These are phyloP conservation scores for Cheilosia vernalis DNA, from an alignment of 2,888 invertebrate genomes.

Conservation along the genomic window DNA sequence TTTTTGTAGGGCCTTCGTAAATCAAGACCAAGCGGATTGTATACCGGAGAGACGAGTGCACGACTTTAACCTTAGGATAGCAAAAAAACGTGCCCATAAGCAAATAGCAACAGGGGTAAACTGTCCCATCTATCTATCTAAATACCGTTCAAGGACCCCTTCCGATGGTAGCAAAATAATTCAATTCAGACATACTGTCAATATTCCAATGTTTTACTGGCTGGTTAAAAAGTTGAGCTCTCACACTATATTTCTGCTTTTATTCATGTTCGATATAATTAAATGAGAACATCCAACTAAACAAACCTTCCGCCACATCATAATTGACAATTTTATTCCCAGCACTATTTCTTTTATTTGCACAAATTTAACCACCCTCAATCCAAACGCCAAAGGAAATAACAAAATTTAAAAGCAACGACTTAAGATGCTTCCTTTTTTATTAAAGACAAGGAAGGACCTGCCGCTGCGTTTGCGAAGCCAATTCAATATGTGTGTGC, in stretches of 20 bases:
- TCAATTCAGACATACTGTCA: no score
- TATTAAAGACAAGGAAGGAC: not conserved
- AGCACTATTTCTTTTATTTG: not conserved
- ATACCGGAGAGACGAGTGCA: no score
- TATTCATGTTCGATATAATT: constrained; percentile 27
- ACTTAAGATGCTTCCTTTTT: constrained; percentile 10
- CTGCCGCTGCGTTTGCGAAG: constrained; percentile 14
- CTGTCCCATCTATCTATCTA: no score
- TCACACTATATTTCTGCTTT: not conserved
- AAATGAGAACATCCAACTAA: constrained; percentile 38
- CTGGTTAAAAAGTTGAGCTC: no score
- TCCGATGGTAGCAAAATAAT: no score
- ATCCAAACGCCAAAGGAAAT: constrained; percentile 33
- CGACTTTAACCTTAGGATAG: no score
- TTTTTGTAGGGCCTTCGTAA: no score
- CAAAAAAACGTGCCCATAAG: no score
- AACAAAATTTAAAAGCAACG: constrained; percentile 53
- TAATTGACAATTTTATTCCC: constrained; percentile 46
- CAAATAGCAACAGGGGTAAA: no score
- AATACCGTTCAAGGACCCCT: no score
- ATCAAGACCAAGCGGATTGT: no score
- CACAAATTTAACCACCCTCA: constrained; percentile 21
- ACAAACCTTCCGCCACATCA: not conserved
- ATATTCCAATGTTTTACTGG: no score
- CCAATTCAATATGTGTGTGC: constrained; percentile 65